Base-by-base conservation (phyloP, 2,113 vertebrate species). In the Scolopax mira region DNA sequence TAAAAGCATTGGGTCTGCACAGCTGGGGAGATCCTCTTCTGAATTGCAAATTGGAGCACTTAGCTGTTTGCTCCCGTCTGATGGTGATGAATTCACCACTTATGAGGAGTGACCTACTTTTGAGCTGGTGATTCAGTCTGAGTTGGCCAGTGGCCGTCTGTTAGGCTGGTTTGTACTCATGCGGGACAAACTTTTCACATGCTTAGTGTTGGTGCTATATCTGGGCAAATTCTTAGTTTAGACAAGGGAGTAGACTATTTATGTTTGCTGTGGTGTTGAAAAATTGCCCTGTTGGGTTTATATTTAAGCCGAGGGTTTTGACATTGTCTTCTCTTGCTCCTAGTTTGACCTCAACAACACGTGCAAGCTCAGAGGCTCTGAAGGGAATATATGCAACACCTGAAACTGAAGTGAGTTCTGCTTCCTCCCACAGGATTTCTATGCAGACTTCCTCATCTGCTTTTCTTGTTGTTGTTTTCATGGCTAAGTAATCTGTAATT, bases 311-410 rank as follows among this genome's bases (percentile, higher is more conserved):
- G 5, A 19, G n/a, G 54, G 10, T 57, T 95, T 77, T 96, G 52
- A 93, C 9, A 9, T 33, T 67, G 1, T 51, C 64, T 79, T 91
- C 69, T 95, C 64, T 90, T 96, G 27, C 37, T 94, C 41, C 78
- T 96, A 99, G 99, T 96, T 97, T 99, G 98, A 99, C 98, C 2
- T 99, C 99, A 25, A 99, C 99, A 44, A 99, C 99, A n/a, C 98
- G 99, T 66, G 98, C 99, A 21, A 99, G 99, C 95, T 99, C 99
- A 23, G 99, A 99, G 11, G 99, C 99, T 0, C 97, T 99, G 96
- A 94, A 97, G 79, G 99, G 99, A 65, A 98, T 98, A 96, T 98
- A 98, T 27, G 98, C 98, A 77, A 96, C 98, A 85, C 98, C 98
- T 5, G 99, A 99, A 94, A 98, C 97, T 9, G 99, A 99, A 98